Evolutionary conservation across 2,888 invertebrate species (phyloP).

Genomic region (Globia sparganii): DNA sequence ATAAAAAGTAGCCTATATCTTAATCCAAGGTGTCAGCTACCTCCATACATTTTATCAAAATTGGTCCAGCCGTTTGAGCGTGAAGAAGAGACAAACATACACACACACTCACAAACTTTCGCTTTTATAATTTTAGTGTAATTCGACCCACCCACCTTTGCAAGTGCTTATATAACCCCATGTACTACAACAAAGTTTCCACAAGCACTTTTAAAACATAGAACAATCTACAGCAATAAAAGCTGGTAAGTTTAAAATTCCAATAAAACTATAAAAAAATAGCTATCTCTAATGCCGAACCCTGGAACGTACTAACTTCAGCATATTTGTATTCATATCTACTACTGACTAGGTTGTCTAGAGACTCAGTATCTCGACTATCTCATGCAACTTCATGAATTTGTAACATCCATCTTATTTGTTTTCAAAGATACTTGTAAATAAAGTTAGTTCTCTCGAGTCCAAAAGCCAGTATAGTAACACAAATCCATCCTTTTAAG

Average conservation of each 20-base stretch:
- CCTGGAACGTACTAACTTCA: constrained; percentile 38
- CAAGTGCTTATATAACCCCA: neutral
- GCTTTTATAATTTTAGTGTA: too few species aligned
- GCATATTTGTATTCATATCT: constrained; percentile 68
- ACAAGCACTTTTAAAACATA: neutral
- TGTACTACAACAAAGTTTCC: neutral
- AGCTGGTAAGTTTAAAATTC: constrained; percentile 15
- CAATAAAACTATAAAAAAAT: constrained; percentile 48
- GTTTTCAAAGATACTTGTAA: constrained; percentile 78
- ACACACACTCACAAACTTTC: too few species aligned
- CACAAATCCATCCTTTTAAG: constrained; percentile 84
- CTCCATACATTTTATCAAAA: too few species aligned
- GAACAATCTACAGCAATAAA: constrained; percentile 20
- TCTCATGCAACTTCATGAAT: constrained; percentile 77
- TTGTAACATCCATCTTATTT: constrained; percentile 78
- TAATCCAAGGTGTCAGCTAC: too few species aligned
- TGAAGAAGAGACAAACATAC: too few species aligned
- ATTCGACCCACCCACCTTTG: neutral
- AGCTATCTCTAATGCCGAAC: constrained; percentile 37
- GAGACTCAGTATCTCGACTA: constrained; percentile 64
- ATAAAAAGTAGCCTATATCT: too few species aligned
- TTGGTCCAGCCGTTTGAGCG: too few species aligned
- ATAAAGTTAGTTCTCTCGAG: constrained; percentile 79
- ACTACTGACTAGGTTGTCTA: constrained; percentile 60
- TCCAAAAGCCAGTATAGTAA: constrained; percentile 78